A percentile compares a stretch with the other conserved stretches of the same genome.
Conservation (phyloP, 2,888 invertebrate genomes). For the Trimorus sp. region DNA sequence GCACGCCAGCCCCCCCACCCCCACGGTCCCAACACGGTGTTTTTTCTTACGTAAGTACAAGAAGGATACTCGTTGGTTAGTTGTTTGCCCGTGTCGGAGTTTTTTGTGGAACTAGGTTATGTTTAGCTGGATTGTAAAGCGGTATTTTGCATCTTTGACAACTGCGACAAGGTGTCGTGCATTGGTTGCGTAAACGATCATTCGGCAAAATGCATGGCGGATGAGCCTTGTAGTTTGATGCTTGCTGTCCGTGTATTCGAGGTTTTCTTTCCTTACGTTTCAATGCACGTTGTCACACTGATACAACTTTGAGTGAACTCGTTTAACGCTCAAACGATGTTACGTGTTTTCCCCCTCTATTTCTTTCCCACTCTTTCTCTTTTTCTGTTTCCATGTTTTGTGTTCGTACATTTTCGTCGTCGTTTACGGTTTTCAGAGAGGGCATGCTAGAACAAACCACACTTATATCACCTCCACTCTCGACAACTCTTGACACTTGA, state of each 20-base stretch:
- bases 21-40: constrained; percentile 1
- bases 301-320: too few species aligned
- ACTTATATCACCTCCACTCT: constrained; percentile 29
- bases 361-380: neutral
- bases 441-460: constrained; percentile 7
- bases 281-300: too few species aligned
- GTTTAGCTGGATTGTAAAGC: constrained; percentile 49
- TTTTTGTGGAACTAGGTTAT: constrained; percentile 50
- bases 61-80: constrained; percentile 48
- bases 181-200: constrained; percentile 6
- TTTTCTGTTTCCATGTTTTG: neutral
- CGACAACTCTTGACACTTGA: constrained; percentile 33
- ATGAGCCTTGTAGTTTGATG: neutral
- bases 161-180: constrained; percentile 1
- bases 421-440: constrained; percentile 1
- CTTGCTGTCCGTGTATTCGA: neutral
- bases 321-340: too few species aligned
- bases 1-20: too few species aligned
- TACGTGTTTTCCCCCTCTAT: neutral
- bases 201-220: constrained; percentile 18
- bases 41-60: constrained; percentile 18
- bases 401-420: too few species aligned
- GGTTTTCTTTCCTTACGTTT: too few species aligned
- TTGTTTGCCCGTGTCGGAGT: constrained; percentile 43
- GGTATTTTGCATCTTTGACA: constrained; percentile 32